These are phyloP conservation scores for Candoia aspera DNA, from an alignment of 2,113 vertebrate species.

Conservation along the genomic window DNA sequence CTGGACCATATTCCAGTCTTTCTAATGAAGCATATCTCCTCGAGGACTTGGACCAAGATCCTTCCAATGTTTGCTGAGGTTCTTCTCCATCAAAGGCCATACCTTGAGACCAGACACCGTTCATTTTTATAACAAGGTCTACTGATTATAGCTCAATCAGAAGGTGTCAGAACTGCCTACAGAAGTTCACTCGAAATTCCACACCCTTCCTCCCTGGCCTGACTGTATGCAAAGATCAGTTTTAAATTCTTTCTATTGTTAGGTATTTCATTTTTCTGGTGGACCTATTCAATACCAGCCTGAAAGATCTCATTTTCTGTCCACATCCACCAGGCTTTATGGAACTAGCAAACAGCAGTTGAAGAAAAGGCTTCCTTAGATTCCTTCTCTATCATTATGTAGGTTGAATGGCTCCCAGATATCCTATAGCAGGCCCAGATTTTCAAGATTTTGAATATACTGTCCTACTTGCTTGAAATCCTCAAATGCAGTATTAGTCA, in stretches of 20 bases:
- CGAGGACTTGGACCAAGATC: not conserved
- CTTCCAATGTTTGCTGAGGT: not conserved
- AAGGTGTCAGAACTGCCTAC: not conserved
- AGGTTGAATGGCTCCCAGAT: not conserved
- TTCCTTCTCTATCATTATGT: not conserved
- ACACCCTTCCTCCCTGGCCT: not conserved
- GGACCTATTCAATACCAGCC: not conserved
- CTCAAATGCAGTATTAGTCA: not conserved
- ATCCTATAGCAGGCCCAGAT: not conserved
- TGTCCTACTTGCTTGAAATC: not conserved
- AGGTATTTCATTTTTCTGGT: not conserved
- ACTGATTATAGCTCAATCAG: not conserved
- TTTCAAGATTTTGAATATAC: not conserved
- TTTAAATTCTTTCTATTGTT: not conserved
- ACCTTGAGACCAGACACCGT: not conserved
- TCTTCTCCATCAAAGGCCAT: not conserved
- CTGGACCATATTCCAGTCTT: not conserved
- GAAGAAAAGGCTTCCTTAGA: not conserved
- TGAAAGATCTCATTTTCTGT: not conserved
- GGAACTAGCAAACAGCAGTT: not conserved
- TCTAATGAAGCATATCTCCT: not conserved
- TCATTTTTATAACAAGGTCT: not conserved
- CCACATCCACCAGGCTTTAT: not conserved
- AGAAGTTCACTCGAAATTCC: not conserved
- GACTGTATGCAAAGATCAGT: not conserved